phyloP scores from a whole-genome alignment of 2,797 vertebrate species.

The Hylomyscus alleni region DNA sequence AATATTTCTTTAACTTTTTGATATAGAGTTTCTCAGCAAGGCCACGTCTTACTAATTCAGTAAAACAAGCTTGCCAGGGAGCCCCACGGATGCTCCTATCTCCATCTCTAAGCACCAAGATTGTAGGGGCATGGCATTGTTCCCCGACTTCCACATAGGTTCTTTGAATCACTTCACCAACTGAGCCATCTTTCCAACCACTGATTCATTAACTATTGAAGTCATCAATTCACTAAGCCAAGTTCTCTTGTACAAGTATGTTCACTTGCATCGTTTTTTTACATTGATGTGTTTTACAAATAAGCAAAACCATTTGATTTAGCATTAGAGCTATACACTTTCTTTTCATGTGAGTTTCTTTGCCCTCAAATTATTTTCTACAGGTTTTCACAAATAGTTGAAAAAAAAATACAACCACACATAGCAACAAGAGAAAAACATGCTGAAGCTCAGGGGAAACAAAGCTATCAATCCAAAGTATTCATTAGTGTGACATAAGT shows the following conservation, averaged over 20 bases:
- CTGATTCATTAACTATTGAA: neutral
- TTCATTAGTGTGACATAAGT: slow-evolving; percentile 82
- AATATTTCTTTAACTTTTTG: neutral
- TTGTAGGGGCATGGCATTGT: neutral
- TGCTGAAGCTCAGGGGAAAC: slow-evolving; percentile 79
- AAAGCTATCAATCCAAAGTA: slow-evolving; percentile 80
- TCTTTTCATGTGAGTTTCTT: neutral
- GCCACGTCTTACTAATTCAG: neutral
- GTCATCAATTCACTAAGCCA: neutral
- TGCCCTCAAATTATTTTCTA: neutral
- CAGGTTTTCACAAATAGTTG: slow-evolving; percentile 14
- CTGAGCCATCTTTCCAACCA: neutral
- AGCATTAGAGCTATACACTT: neutral
- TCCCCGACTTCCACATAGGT: neutral
- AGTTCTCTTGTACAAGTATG: neutral
- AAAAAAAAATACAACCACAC: slow-evolving; percentile 10
- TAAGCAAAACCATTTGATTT: slow-evolving; percentile 12
- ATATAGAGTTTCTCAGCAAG: neutral
- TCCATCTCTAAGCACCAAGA: neutral
- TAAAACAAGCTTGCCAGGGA: neutral
- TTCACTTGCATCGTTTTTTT: neutral
- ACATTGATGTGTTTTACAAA: neutral
- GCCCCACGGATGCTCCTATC: neutral
- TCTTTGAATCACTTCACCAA: neutral
- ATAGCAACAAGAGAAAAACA: slow-evolving; percentile 73